Evolutionary conservation across 2,888 invertebrate species (phyloP), one percentile per base, ranked within the genome.

Genomic region (Ornithoptera alexandrae): DNA sequence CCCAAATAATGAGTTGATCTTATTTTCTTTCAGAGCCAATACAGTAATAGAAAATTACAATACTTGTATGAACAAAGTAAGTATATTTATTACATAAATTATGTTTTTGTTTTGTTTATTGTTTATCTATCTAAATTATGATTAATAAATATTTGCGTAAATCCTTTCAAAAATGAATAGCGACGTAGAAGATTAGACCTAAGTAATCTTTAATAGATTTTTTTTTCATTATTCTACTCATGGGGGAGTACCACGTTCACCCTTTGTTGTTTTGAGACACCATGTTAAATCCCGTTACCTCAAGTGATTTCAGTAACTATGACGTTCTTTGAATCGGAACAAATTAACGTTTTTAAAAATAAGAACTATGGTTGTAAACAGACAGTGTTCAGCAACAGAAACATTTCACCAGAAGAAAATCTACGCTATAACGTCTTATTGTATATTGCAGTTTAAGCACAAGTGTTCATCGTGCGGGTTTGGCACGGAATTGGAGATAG

Each of bases 41-140:
- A 79, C 74, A 67, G 88, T 88, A 0, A 86, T 91, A 66, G 84
- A 84, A 75, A 84, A 85, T 24, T 85, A 85, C 71, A 79, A 75
- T 60, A 64, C 18, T 15, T 74, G 62, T 39, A 71, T 72, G 39
- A 70, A 69, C 6, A 74, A 80, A 69, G 85, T 87, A 77, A 83
- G 84, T 81, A 62, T 20, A 5, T 46, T 22, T 30, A 3, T 46
- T 8, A 6, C 15, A 15, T 46, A 46, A 50, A 18, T 17, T 50
- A 17, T 50, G 18, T 46, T 46, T 46, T 17, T 46, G 17, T 10
- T 10, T 46, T 3, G 46, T 46, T 15, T 15, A 15, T 15, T 10
- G 12, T 50, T 50, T 50, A 50, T 15, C 46, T 15, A 46, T 46
- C 2, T 50, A 50, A 10, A 50, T 39, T 30, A 63, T 62, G 18